Percentiles rank a stretch among this genome's conserved stretches.
phyloP scores from a whole-genome alignment of 2,888 invertebrate genomes.

The Caenorhabditis sinica region DNA sequence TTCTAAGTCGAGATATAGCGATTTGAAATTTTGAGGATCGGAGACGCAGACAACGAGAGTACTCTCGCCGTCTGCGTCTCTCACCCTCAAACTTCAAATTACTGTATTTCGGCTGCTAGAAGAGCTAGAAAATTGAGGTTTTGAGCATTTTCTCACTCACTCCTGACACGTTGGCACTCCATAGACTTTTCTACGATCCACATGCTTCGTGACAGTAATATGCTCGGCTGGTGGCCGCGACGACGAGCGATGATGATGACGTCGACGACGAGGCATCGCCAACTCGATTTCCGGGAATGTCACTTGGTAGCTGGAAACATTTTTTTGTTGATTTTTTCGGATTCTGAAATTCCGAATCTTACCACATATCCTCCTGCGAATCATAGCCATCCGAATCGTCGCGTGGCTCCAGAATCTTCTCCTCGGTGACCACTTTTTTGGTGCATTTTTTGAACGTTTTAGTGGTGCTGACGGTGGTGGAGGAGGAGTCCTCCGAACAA shows the following conservation, averaged over 20 bases:
- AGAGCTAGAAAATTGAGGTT: too few species aligned
- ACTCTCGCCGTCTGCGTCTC: too few species aligned
- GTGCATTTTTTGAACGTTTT: neutral
- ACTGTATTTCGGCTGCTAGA: too few species aligned
- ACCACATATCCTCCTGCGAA: constrained; percentile 2
- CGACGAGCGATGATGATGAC: neutral
- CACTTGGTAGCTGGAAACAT: constrained; percentile 30
- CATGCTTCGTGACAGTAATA: neutral
- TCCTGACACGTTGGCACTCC: constrained; percentile 11
- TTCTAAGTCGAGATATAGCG: too few species aligned
- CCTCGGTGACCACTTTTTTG: neutral
- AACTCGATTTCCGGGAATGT: constrained; percentile 40
- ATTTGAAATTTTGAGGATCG: too few species aligned
- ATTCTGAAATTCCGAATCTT: neutral
- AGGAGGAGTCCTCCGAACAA: neutral
- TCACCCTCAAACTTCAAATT: too few species aligned
- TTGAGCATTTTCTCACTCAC: neutral
- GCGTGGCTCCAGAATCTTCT: neutral
- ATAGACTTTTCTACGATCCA: constrained; percentile 22
- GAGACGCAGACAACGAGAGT: too few species aligned
- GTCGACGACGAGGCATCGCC: constrained; percentile 8
- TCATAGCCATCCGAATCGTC: neutral
- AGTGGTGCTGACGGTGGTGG: neutral
- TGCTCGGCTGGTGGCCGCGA: neutral
- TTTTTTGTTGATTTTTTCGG: neutral